These are phyloP conservation scores for Cololabis saira DNA, from an alignment of 2,113 vertebrate genomes.

Conservation along the genomic window DNA sequence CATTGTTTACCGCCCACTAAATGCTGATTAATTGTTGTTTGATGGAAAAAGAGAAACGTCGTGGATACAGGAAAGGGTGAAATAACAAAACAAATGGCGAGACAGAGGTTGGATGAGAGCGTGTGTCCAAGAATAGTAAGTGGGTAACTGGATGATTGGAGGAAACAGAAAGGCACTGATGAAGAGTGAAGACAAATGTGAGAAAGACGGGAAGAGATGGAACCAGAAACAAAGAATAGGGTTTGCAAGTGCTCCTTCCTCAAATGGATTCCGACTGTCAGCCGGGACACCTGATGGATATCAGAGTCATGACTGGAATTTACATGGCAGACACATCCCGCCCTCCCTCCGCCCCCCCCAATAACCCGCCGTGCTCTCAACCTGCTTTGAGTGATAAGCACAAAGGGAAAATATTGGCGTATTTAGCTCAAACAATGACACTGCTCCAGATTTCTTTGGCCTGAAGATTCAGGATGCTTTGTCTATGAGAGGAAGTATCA, in stretches of 20 bases:
- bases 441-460: slow-evolving; percentile 34
- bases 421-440: slow-evolving; percentile 56
- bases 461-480: slow-evolving; percentile 46
- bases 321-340: slow-evolving; percentile 66
- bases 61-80: slow-evolving; percentile 23
- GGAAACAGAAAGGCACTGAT: slow-evolving; percentile 49
- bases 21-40: slow-evolving; percentile 60
- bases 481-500: slow-evolving; percentile 58
- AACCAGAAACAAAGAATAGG: slow-evolving; percentile 59
- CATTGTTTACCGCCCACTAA: slow-evolving; percentile 59
- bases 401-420: slow-evolving; percentile 46
- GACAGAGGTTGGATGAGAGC: slow-evolving; percentile 17
- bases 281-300: slow-evolving; percentile 66
- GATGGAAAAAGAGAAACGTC: slow-evolving; percentile 39
- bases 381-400: slow-evolving; percentile 69
- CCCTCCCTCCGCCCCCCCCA: slow-evolving; percentile 35
- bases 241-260: slow-evolving; percentile 40
- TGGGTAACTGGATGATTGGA: slow-evolving; percentile 43
- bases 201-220: slow-evolving; percentile 44
- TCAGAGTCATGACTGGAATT: slow-evolving; percentile 70
- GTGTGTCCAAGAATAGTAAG: slow-evolving; percentile 22
- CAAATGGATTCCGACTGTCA: slow-evolving; percentile 72
- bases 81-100: slow-evolving; percentile 28
- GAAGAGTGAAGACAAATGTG: slow-evolving; percentile 30
- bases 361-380: slow-evolving; percentile 54